Percentiles rank a stretch among this genome's conserved stretches.
These are phyloP conservation scores for Phaonia tiefii DNA, from an alignment of 2,888 invertebrate species.

Conservation along the genomic window DNA sequence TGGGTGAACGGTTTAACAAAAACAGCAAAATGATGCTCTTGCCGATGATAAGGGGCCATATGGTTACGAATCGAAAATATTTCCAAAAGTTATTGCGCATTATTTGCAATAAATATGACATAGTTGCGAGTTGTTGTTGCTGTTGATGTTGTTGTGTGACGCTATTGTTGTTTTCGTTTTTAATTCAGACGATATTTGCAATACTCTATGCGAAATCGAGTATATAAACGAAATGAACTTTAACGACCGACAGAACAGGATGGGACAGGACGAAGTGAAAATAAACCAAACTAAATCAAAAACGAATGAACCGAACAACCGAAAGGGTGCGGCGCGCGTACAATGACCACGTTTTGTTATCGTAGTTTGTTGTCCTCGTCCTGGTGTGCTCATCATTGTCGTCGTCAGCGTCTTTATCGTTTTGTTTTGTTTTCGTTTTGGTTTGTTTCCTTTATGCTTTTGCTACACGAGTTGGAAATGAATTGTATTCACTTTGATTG, in stretches of 20 bases:
- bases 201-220: neutral
- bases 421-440: too few species aligned
- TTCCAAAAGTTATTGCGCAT: slow-evolving; percentile 27
- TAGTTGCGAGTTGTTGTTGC: slow-evolving; percentile 11
- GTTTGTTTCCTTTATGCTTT: neutral
- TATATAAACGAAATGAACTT: too few species aligned
- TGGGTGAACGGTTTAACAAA: neutral
- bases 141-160: slow-evolving; percentile 14
- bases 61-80: slow-evolving; percentile 16
- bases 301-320: neutral
- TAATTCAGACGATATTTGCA: slow-evolving; percentile 1
- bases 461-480: neutral
- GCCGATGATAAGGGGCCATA: slow-evolving; percentile 11
- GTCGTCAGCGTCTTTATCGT: neutral
- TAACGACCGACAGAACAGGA: neutral
- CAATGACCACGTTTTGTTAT: slow-evolving; percentile 44
- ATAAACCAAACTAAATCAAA: neutral
- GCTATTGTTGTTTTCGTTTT: slow-evolving; percentile 24
- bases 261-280: neutral
- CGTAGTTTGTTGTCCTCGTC: neutral
- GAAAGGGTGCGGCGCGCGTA: slow-evolving; percentile 48
- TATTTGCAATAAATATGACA: slow-evolving; percentile 35
- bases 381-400: neutral
- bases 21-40: neutral
- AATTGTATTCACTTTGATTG: neutral